phyloP scores from a whole-genome alignment of 2,113 vertebrate genomes.

The Rattus norvegicus region DNA sequence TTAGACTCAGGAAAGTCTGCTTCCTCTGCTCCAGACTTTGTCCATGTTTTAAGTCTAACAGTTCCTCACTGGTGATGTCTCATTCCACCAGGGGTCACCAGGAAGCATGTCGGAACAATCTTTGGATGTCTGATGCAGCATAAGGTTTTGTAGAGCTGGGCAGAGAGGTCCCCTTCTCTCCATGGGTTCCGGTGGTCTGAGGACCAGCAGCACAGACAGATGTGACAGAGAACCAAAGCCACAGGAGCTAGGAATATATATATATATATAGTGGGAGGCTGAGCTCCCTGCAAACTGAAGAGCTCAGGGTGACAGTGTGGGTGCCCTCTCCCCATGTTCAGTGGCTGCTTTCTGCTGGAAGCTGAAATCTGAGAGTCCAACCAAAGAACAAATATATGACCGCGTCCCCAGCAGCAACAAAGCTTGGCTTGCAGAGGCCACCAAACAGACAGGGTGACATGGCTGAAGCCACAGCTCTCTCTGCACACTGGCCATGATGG shows the following conservation, averaged over 20 bases:
- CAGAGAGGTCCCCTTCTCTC: background rate
- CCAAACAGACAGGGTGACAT: accelerated
- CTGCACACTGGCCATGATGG: accelerated
- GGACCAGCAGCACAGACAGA: background rate
- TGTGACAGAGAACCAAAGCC: background rate
- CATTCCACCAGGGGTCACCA: background rate
- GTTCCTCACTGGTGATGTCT: background rate
- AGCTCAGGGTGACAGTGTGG: accelerated
- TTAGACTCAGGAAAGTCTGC: background rate
- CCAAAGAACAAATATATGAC: accelerated
- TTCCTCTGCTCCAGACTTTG: background rate
- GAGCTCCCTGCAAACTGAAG: background rate
- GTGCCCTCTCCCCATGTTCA: background rate
- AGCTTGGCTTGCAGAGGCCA: background rate
- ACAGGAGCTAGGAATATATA: too few relatives aligned
- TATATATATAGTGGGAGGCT: accelerated
- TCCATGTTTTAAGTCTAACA: background rate
- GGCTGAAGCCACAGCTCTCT: background rate
- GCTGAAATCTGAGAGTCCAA: background rate
- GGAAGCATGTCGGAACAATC: background rate
- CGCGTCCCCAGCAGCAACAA: accelerated
- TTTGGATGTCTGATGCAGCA: background rate
- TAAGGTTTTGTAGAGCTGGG: background rate
- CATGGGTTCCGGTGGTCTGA: background rate
- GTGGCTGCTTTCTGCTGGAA: background rate